Evolutionary conservation across 2,888 invertebrate genomes (phyloP).

Genomic region (Tiliacea citrago): DNA sequence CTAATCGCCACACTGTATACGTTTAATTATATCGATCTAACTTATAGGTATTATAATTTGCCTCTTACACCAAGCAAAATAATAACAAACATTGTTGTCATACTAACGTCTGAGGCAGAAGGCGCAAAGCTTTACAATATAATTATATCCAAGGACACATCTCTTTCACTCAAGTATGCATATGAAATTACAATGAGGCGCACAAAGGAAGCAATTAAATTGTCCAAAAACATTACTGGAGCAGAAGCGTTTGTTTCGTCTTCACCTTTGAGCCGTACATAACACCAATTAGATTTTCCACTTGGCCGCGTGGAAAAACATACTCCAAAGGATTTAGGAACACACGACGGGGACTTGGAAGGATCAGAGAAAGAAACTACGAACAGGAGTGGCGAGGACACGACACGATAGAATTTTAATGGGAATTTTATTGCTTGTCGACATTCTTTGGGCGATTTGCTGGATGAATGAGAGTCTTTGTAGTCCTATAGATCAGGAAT

Average conservation of each 20-base stretch:
- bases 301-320: constrained; percentile 80
- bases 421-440: constrained; percentile 52
- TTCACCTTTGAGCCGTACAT: constrained; percentile 74
- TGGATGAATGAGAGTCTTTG: constrained; percentile 28
- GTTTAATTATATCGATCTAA: background rate
- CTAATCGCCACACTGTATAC: background rate
- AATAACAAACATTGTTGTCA: constrained; percentile 35
- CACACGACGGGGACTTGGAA: constrained; percentile 67
- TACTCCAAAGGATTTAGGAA: constrained; percentile 70
- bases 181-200: constrained; percentile 63
- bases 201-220: constrained; percentile 77
- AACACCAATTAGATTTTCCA: constrained; percentile 82
- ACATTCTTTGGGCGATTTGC: constrained; percentile 45
- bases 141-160: constrained; percentile 58
- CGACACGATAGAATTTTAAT: constrained; percentile 62
- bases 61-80: background rate
- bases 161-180: constrained; percentile 64
- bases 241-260: constrained; percentile 71
- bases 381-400: constrained; percentile 54
- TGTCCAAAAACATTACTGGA: constrained; percentile 73
- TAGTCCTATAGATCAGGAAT: constrained; percentile 30
- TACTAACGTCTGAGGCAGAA: constrained; percentile 49
- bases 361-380: constrained; percentile 65
- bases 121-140: constrained; percentile 51
- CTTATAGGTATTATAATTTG: constrained; percentile 3